These are phyloP conservation scores for Holcopasites calliopsidis DNA, from an alignment of 1,140 invertebrate species.

Conservation along the genomic window DNA sequence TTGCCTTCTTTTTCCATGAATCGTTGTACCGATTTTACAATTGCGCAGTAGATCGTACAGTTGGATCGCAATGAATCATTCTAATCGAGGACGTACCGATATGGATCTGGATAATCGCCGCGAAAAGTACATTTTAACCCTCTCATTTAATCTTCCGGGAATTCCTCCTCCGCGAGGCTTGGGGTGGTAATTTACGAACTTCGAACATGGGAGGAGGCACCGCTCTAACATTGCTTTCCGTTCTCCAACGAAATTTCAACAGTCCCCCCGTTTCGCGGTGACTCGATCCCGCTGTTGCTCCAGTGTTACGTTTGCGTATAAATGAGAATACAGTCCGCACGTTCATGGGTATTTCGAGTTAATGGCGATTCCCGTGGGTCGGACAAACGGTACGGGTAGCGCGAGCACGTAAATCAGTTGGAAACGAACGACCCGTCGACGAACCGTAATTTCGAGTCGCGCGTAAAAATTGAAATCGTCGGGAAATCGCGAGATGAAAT, in stretches of 20 bases:
- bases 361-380: conserved; percentile 8
- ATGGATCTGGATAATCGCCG: too few species aligned
- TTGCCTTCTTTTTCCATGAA: background rate
- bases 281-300: background rate
- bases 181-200: too few species aligned
- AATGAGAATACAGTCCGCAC: conserved; percentile 45
- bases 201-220: background rate
- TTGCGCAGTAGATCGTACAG: background rate
- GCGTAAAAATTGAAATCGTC: conserved; percentile 31
- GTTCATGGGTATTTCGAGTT: conserved; percentile 44
- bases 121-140: too few species aligned
- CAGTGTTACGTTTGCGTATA: conserved; percentile 37
- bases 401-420: conserved; percentile 12
- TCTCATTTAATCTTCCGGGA: too few species aligned
- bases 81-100: too few species aligned
- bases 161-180: too few species aligned
- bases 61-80: too few species aligned
- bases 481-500: conserved; percentile 15
- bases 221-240: background rate
- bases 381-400: background rate
- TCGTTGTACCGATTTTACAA: background rate
- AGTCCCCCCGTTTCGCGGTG: background rate
- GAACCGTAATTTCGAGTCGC: conserved; percentile 30
- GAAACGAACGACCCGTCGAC: background rate
- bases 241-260: conserved; percentile 32